Evolutionary conservation across 2,888 invertebrate genomes (phyloP), one percentile per base, ranked within the genome.

Genomic region (Tiphia femorata): DNA sequence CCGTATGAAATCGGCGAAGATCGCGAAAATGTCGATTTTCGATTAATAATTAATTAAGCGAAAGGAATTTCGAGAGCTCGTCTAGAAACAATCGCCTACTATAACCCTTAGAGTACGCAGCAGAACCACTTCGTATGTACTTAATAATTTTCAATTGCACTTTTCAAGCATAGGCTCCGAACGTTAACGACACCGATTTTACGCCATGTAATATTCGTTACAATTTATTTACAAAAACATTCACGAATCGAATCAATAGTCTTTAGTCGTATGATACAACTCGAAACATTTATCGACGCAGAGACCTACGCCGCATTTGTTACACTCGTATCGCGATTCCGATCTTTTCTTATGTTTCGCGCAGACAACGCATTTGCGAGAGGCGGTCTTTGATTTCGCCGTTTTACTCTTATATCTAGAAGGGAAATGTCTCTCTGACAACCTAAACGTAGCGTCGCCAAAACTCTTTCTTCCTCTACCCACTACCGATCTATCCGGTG

Each of bases 231-330:
- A n/a, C n/a, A n/a, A n/a, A n/a, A n/a, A n/a, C n/a, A n/a, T n/a
- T n/a, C n/a, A n/a, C 27, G 14, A 43, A 35, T 44, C 35, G 10
- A 49, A 44, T 47, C 37, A 42, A 40, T 41, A 57, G 14, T 35
- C 35, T 35, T 35, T 16, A 16, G 14, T 12, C 1, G 35, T 35
- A 35, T 35, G 35, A 35, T 35, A 35, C 17, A 35, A 35, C 17
- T 35, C 35, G 17, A 35, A 35, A 1, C 35, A 35, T 35, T 35
- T 35, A 35, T 35, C 14, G n/a, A 35, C 17, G 4, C 35, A 35
- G 17, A 35, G 35, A 1, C 35, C 35, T 35, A 35, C 35, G 3
- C 17, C 14, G 6, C 35, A 35, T 35, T 35, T 35, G 14, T 35
- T 35, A 4, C 35, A 35, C 7, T 35, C 35, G 10, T 35, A 35